Evolutionary conservation across 2,888 invertebrate species (phyloP), one percentile per base, ranked within the genome.

Genomic region (Oeneis ivallda): DNA sequence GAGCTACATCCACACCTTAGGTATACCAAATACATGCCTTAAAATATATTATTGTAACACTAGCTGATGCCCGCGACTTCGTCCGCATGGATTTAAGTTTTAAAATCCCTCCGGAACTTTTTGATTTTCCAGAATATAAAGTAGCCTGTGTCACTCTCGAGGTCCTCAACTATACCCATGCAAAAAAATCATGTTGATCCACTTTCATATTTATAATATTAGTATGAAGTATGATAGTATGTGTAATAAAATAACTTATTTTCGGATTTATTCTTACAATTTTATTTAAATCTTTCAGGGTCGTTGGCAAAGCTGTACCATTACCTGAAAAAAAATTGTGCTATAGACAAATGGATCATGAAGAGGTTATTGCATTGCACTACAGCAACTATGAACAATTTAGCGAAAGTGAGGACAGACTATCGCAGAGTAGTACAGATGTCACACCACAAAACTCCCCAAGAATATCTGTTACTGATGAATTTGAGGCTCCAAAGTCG

Each of bases 1-100:
- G 82, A 90, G 65, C 79, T 92, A 47, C 94, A 93, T 82, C 93
- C 93, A 70, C 92, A 93, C 73, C 85, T 94, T 73, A 92, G 93
- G 93, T 93, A 78, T 17, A n/a, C n/a, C n/a, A n/a, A n/a, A n/a
- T n/a, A 17, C 17, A 17, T 8, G 9, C 9, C 8, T 45, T 11
- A 56, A 11, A 15, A 4, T 19, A 54, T n/a, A 17, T 17, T 5
- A 19, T 8, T 26, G 9, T 7, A 3, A 37, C 7, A 6, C 4
- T 37, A 7, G 37, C 6, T 37, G 7, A 4, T 26, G 26, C 5
- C 26, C 26, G 26, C n/a, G n/a, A n/a, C n/a, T n/a, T n/a, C n/a
- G n/a, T n/a, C n/a, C n/a, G n/a, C n/a, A n/a, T n/a, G n/a, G n/a
- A n/a, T n/a, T n/a, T n/a, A n/a, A n/a, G n/a, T n/a, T n/a, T n/a